phyloP scores from a whole-genome alignment of 1,140 invertebrate genomes.

The Phthorimaea operculella region DNA sequence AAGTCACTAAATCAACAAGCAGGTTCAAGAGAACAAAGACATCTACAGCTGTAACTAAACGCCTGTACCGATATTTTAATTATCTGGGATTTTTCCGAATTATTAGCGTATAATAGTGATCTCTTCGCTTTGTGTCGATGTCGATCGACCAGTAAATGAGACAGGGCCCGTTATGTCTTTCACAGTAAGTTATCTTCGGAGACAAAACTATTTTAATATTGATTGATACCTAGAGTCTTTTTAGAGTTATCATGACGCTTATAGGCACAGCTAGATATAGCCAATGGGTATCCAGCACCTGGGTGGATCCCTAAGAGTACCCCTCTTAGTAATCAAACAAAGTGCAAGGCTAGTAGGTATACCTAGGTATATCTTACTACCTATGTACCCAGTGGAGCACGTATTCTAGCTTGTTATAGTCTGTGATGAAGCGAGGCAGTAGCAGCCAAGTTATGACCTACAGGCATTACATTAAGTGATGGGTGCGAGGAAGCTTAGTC shows the following conservation, averaged over 20 bases:
- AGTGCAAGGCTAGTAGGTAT: no score
- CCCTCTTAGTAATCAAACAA: no score
- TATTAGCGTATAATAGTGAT: conserved; percentile 21
- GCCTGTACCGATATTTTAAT: conserved; percentile 28
- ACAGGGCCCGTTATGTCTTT: conserved; percentile 1
- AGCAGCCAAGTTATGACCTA: conserved; percentile 1
- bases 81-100: conserved; percentile 22
- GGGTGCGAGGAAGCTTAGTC: neutral
- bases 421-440: neutral
- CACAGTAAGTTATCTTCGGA: neutral
- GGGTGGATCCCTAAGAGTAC: no score
- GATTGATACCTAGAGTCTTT: no score
- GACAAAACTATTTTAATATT: no score
- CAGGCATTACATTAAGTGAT: conserved; percentile 22
- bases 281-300: no score
- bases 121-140: conserved; percentile 7
- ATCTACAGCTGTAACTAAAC: conserved; percentile 10
- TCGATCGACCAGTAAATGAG: neutral
- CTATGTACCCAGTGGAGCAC: conserved; percentile 9
- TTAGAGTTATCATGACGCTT: no score
- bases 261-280: no score
- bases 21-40: no score
- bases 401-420: neutral
- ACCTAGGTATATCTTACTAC: no score
- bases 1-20: no score